A percentile compares a stretch with the other conserved stretches of the same genome.
Conservation (phyloP, 2,888 invertebrate genomes). For the Drosophila robusta region DNA sequence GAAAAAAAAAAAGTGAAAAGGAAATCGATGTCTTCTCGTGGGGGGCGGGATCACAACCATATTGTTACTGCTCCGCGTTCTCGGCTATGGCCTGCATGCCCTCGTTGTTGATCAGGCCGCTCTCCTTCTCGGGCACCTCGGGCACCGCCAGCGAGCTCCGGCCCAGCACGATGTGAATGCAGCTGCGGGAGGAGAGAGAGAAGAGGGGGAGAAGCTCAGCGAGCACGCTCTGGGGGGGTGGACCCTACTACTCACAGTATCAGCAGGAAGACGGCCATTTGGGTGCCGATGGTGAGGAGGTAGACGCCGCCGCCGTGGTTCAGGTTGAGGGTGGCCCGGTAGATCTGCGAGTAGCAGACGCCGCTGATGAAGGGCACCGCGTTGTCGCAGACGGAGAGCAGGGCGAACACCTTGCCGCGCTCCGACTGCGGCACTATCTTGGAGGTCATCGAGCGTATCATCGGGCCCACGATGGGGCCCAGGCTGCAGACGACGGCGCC, state of each 20-base stretch:
- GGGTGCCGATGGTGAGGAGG: conserved; percentile 90
- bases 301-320: conserved; percentile 88
- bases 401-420: conserved; percentile 92
- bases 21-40: too few species aligned
- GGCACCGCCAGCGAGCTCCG: conserved; percentile 78
- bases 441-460: conserved; percentile 92
- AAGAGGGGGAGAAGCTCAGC: too few species aligned
- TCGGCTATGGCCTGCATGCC: not conserved
- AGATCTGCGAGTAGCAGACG: conserved; percentile 89
- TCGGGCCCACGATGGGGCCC: conserved; percentile 92
- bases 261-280: conserved; percentile 88
- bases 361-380: conserved; percentile 91
- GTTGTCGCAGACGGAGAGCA: conserved; percentile 92
- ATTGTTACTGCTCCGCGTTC: conserved; percentile 9
- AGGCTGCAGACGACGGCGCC: conserved; percentile 91
- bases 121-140: conserved; percentile 74
- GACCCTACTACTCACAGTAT: conserved; percentile 88
- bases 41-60: too few species aligned
- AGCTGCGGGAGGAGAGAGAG: conserved; percentile 56
- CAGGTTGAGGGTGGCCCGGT: conserved; percentile 89
- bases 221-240: too few species aligned
- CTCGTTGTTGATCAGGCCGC: conserved; percentile 61
- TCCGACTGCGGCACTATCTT: conserved; percentile 90
- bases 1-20: too few species aligned
- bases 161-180: conserved; percentile 82